Conservation (phyloP, 2,797 vertebrate genomes). For the Pterois miles region DNA sequence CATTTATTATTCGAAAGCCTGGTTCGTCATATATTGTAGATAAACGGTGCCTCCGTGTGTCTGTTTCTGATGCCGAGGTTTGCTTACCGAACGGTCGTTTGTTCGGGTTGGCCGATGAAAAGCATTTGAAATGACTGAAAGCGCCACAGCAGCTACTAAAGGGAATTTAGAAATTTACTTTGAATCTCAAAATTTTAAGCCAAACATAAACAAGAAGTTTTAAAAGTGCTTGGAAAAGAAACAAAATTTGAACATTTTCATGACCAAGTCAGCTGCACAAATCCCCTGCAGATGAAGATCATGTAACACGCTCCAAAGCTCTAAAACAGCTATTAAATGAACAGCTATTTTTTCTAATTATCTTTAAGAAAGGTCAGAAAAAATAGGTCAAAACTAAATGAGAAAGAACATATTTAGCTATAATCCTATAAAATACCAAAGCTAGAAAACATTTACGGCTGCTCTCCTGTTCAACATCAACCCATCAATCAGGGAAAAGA, state of each 20-base stretch:
- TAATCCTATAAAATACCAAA: slow-evolving; percentile 32
- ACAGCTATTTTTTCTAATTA: not conserved
- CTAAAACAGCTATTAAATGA: not conserved
- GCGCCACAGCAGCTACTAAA: not conserved
- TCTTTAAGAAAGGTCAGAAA: not conserved
- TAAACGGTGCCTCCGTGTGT: too few relatives aligned
- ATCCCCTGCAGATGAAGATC: not conserved
- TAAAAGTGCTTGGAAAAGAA: not conserved
- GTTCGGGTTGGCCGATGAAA: not conserved
- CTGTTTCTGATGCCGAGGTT: too few relatives aligned
- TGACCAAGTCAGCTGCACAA: too few relatives aligned
- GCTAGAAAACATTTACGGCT: slow-evolving; percentile 59
- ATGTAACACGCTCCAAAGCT: not conserved
- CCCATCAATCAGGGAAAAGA: slow-evolving; percentile 64
- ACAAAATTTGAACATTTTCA: not conserved
- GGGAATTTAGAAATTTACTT: not conserved
- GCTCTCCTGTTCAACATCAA: slow-evolving; percentile 56
- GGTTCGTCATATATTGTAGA: too few relatives aligned
- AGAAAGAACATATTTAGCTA: not conserved
- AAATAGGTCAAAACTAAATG: not conserved
- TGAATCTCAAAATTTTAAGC: not conserved
- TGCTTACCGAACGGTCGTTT: too few relatives aligned
- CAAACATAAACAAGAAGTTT: too few relatives aligned
- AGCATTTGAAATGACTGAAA: not conserved
- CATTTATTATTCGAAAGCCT: too few relatives aligned